Evolutionary conservation across 2,888 invertebrate genomes (phyloP).

Genomic region (Andrena fulva): DNA sequence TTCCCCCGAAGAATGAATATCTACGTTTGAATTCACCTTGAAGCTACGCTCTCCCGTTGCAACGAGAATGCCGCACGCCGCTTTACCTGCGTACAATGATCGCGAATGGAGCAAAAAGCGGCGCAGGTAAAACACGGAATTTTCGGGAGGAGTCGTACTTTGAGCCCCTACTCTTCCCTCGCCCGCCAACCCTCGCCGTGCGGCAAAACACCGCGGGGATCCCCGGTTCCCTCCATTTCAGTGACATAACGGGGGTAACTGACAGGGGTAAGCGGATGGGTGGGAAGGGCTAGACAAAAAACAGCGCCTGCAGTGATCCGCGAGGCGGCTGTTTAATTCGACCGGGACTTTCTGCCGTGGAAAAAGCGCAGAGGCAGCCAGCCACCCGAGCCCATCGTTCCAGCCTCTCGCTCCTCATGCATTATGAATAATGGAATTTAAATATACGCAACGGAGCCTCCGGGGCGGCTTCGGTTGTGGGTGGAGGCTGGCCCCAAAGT

Average conservation of each 20-base stretch:
- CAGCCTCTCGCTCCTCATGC: conserved; percentile 75
- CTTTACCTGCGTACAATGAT: conserved; percentile 53
- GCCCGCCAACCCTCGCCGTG: conserved; percentile 13
- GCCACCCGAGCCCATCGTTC: conserved; percentile 40
- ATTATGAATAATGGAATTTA: conserved; percentile 83
- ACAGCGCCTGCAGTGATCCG: conserved; percentile 71
- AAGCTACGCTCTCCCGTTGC: conserved; percentile 24
- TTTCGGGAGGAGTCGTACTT: conserved; percentile 50
- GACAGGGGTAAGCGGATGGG: conserved; percentile 56
- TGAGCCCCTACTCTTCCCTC: neutral
- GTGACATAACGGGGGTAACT: conserved; percentile 53
- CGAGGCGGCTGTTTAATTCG: conserved; percentile 79
- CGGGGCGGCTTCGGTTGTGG: conserved; percentile 70
- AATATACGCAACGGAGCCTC: conserved; percentile 77
- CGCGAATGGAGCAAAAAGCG: conserved; percentile 22
- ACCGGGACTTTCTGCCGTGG: conserved; percentile 72
- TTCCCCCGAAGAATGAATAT: conserved; percentile 44
- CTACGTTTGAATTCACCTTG: conserved; percentile 57
- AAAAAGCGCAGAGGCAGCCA: conserved; percentile 67
- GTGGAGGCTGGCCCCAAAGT: conserved; percentile 59
- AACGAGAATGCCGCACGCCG: conserved; percentile 45
- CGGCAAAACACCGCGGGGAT: conserved; percentile 62
- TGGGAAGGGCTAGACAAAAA: conserved; percentile 59
- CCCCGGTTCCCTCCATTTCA: conserved; percentile 54
- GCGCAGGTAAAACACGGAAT: conserved; percentile 64